Percentiles rank a stretch among this genome's conserved stretches.
These are phyloP conservation scores for Muscicapa comitata DNA, from an alignment of 2,797 vertebrate species.

Conservation along the genomic window DNA sequence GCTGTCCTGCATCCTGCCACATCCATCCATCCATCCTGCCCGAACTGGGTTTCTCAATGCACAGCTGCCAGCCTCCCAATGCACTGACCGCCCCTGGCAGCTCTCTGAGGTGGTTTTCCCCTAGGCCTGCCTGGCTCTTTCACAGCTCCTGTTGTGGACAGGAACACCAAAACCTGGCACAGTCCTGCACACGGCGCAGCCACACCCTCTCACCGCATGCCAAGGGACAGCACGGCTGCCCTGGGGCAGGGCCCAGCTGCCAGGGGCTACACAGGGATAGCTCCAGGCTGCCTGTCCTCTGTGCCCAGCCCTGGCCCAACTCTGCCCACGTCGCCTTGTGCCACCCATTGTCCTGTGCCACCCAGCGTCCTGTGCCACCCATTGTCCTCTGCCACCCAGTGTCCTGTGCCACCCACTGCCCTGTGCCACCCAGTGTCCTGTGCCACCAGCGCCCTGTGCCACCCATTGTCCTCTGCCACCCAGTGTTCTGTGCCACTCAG, in stretches of 20 bases:
- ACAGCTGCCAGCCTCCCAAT: background rate
- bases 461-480: too few species aligned
- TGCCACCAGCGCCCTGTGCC: too few species aligned
- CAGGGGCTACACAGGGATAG: background rate
- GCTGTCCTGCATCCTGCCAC: background rate
- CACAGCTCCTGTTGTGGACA: rapidly evolving
- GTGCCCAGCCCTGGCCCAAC: rapidly evolving
- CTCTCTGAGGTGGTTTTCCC: background rate
- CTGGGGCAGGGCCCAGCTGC: background rate
- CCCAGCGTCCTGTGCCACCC: too few species aligned
- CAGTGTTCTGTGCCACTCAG: too few species aligned
- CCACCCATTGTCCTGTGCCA: background rate
- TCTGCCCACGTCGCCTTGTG: rapidly evolving
- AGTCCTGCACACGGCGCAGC: rapidly evolving
- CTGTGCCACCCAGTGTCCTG: too few species aligned
- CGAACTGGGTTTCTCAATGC: background rate
- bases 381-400: too few species aligned
- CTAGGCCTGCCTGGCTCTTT: rapidly evolving
- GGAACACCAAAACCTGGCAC: rapidly evolving
- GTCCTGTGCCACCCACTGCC: too few species aligned
- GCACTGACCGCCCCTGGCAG: background rate
- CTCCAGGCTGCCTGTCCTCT: rapidly evolving
- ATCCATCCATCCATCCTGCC: background rate
- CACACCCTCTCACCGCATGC: rapidly evolving
- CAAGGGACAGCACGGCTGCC: background rate